Conservation (phyloP, 2,888 invertebrate genomes). For the Hyposoter didymator region DNA sequence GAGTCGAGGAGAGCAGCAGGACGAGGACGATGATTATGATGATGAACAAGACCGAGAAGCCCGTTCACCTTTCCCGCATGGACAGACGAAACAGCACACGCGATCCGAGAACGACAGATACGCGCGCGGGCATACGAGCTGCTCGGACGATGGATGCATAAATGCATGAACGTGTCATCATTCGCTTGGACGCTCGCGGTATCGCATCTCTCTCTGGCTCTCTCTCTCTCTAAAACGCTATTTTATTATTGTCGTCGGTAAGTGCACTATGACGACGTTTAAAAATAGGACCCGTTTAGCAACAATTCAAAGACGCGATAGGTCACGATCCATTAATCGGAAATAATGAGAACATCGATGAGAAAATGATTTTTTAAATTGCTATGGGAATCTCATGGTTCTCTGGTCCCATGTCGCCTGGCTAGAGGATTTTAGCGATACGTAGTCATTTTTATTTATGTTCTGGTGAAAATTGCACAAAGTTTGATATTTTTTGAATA, state of each 20-base stretch:
- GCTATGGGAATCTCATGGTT: too few species aligned
- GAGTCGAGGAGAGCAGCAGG: background rate
- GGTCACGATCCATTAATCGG: too few species aligned
- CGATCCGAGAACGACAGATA: constrained; percentile 35
- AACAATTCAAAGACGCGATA: background rate
- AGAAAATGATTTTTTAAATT: too few species aligned
- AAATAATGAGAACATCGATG: too few species aligned
- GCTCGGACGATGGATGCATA: constrained; percentile 56
- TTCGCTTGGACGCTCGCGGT: constrained; percentile 52
- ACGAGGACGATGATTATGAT: constrained; percentile 23
- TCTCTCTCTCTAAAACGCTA: background rate
- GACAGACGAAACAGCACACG: constrained; percentile 36
- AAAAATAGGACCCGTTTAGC: constrained; percentile 23
- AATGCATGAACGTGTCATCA: constrained; percentile 63
- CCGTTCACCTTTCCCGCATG: constrained; percentile 60
- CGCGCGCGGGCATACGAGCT: constrained; percentile 13
- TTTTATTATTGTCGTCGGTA: constrained; percentile 13
- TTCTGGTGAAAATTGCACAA: too few species aligned
- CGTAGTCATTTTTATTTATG: too few species aligned
- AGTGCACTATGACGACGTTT: background rate
- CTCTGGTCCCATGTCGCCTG: too few species aligned
- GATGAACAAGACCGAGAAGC: constrained; percentile 54
- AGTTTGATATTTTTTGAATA: too few species aligned
- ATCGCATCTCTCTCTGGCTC: constrained; percentile 10
- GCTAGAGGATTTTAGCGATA: too few species aligned